Evolutionary conservation across 2,888 invertebrate genomes (phyloP).

Genomic region (Lasioglossum villosulum): DNA sequence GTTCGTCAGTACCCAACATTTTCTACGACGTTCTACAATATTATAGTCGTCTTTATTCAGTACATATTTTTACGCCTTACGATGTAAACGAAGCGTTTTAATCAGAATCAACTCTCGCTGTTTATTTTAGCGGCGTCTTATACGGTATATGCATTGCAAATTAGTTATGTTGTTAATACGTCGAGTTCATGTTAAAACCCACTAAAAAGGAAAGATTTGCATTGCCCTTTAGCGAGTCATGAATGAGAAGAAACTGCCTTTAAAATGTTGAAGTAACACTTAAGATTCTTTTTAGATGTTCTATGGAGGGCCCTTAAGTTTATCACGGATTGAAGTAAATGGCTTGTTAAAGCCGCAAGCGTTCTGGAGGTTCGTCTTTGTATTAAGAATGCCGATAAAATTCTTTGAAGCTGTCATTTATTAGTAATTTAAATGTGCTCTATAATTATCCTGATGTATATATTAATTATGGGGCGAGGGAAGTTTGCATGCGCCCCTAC

Average conservation of each 20-base stretch:
- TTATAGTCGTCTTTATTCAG: too few relatives aligned
- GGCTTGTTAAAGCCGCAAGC: slow-evolving; percentile 49
- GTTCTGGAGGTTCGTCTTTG: slow-evolving; percentile 21
- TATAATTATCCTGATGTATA: slow-evolving; percentile 27
- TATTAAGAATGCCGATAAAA: slow-evolving; percentile 13
- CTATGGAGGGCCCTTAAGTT: slow-evolving; percentile 30
- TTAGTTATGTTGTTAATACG: slow-evolving; percentile 2
- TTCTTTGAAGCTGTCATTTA: slow-evolving; percentile 31
- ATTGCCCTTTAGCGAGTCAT: slow-evolving; percentile 26
- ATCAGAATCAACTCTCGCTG: background rate
- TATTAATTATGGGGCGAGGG: background rate
- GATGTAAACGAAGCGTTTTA: background rate
- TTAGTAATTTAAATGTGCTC: slow-evolving; percentile 36
- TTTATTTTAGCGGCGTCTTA: slow-evolving; percentile 1
- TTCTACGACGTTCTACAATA: too few relatives aligned
- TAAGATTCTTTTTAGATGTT: slow-evolving; percentile 38
- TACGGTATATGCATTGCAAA: background rate
- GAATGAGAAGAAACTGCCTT: slow-evolving; percentile 13
- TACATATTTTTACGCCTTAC: too few relatives aligned
- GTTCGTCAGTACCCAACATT: too few relatives aligned
- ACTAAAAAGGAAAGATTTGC: slow-evolving; percentile 17
- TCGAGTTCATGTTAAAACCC: slow-evolving; percentile 1
- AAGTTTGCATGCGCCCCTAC: background rate
- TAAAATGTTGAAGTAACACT: slow-evolving; percentile 21
- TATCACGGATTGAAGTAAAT: slow-evolving; percentile 39